Evolutionary conservation across 2,113 vertebrate species (phyloP).

Genomic region (Nothoprocta perdicaria): DNA sequence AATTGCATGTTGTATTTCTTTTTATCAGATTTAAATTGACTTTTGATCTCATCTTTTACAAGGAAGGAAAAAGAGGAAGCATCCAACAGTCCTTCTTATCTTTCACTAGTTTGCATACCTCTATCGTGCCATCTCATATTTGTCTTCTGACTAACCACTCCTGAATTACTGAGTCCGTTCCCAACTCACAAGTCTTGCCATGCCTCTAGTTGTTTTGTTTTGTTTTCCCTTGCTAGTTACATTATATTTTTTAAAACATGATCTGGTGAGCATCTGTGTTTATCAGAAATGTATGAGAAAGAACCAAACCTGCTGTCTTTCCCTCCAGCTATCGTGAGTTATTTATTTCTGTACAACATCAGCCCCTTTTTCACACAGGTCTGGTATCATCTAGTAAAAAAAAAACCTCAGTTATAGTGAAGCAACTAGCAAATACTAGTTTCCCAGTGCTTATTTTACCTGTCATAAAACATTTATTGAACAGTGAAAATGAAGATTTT

Average conservation of each 20-base stretch:
- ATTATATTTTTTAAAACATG: neutral
- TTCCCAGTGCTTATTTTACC: neutral
- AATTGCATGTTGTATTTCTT: slow-evolving; percentile 2
- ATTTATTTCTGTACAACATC: neutral
- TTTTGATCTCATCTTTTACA: slow-evolving; percentile 45
- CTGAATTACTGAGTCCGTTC: slow-evolving; percentile 28
- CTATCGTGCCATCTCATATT: slow-evolving; percentile 24
- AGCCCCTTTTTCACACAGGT: neutral
- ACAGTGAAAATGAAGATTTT: neutral
- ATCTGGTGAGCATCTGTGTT: neutral
- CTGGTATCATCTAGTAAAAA: neutral
- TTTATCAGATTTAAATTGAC: slow-evolving; percentile 15
- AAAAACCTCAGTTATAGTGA: neutral
- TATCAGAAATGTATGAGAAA: neutral
- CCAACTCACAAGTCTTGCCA: neutral
- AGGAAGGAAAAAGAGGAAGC: slow-evolving; percentile 29
- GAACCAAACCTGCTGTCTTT: neutral
- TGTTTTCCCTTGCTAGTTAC: neutral
- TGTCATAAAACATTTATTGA: neutral
- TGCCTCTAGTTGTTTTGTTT: slow-evolving; percentile 5
- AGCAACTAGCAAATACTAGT: neutral
- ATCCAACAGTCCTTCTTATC: slow-evolving; percentile 30
- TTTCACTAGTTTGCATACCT: slow-evolving; percentile 22
- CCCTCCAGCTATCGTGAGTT: neutral
- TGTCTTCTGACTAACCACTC: slow-evolving; percentile 39